phyloP scores from a whole-genome alignment of 37 sponge, comb jelly and placozoan genomes.

The Spongia lamella region DNA sequence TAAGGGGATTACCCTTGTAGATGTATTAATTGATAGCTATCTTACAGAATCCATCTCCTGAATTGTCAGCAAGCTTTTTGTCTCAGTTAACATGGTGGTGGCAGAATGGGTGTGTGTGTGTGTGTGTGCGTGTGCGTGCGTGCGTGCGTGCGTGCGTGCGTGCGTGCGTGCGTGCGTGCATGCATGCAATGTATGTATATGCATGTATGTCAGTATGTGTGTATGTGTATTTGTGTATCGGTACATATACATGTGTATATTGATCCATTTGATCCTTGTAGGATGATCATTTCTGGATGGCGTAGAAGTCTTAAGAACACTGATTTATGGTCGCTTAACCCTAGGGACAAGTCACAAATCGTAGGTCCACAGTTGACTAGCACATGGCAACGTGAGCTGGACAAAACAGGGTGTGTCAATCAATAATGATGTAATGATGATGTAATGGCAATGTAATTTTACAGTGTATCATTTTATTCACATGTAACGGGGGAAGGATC shows the following conservation, averaged over 20 bases:
- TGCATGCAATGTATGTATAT: conserved; percentile 19
- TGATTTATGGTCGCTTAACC: conserved; percentile 69
- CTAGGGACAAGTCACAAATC: conserved; percentile 53
- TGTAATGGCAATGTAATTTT: too few species aligned
- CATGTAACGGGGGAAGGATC: too few species aligned
- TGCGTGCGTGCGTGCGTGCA: neutral
- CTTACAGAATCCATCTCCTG: conserved; percentile 48
- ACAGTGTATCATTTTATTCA: too few species aligned
- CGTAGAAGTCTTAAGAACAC: conserved; percentile 41
- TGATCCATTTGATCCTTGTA: conserved; percentile 8
- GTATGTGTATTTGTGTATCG: conserved; percentile 62
- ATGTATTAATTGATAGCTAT: neutral
- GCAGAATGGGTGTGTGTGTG: conserved; percentile 5
- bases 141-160: conserved; percentile 16
- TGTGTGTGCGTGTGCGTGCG: neutral
- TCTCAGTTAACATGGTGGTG: conserved; percentile 38
- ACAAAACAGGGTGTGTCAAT: conserved; percentile 44
- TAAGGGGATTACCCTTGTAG: neutral
- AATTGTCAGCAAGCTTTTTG: conserved; percentile 43
- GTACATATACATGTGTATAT: conserved; percentile 58
- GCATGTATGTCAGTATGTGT: conserved; percentile 73
- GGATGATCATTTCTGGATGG: conserved; percentile 75
- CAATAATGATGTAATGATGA: too few species aligned
- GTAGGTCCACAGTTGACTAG: conserved; percentile 58
- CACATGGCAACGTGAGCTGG: conserved; percentile 64